Percentiles rank a stretch among this genome's conserved stretches.
These are phyloP conservation scores for Ailurus styani DNA, from an alignment of 2,113 vertebrate genomes.

Conservation along the genomic window DNA sequence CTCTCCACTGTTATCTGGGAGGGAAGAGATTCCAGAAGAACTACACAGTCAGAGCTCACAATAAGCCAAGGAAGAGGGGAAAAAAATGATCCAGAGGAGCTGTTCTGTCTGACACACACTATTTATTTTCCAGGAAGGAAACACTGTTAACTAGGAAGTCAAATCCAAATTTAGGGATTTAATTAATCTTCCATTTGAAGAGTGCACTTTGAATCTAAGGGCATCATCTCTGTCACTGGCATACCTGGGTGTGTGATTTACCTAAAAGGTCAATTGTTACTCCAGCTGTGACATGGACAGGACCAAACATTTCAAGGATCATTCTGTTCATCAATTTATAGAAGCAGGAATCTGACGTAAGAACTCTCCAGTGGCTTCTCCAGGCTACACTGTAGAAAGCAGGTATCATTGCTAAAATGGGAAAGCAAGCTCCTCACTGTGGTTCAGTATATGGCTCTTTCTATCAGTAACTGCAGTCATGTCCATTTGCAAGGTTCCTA, in stretches of 20 bases:
- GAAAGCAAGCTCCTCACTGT: neutral
- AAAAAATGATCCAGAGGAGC: neutral
- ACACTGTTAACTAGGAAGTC: constrained; percentile 3
- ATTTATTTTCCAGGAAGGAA: constrained; percentile 47
- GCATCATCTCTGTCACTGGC: neutral
- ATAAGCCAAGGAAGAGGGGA: neutral
- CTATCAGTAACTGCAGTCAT: neutral
- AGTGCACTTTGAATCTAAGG: neutral
- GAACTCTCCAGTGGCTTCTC: neutral
- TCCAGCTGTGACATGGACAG: neutral
- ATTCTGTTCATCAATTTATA: neutral
- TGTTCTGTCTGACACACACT: neutral
- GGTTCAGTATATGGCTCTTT: neutral
- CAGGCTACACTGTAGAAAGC: neutral
- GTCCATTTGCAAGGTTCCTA: neutral
- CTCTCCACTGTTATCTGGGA: neutral
- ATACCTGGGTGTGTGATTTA: neutral
- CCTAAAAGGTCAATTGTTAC: neutral
- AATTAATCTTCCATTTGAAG: constrained; percentile 23
- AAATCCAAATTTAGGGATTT: constrained; percentile 36
- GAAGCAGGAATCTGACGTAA: neutral
- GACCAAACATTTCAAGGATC: neutral
- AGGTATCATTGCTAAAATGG: neutral
- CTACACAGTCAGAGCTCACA: neutral
- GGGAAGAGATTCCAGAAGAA: neutral